A percentile compares a stretch with the other conserved stretches of the same genome.
Evolutionary conservation across 2,888 invertebrate species (phyloP).

Genomic region (Caprella mutica): DNA sequence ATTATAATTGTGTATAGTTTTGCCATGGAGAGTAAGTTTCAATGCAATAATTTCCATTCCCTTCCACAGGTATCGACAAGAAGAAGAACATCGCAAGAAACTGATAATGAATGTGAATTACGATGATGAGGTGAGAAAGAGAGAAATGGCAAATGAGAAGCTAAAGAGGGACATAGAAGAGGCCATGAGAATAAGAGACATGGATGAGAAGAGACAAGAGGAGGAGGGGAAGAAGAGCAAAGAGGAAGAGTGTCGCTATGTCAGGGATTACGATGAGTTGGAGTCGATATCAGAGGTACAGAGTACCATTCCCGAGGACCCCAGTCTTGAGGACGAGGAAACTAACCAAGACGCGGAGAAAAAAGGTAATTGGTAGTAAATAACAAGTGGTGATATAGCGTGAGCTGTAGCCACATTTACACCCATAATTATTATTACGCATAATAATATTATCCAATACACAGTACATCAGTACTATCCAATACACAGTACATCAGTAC

Average conservation of each 20-base stretch:
- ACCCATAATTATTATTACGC: too few species aligned
- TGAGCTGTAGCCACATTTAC: too few species aligned
- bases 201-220: slow-evolving; percentile 4
- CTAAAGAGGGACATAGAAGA: slow-evolving; percentile 6
- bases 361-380: too few species aligned
- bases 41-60: too few species aligned
- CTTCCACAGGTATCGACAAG: slow-evolving; percentile 1
- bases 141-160: slow-evolving; percentile 7
- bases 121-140: slow-evolving; percentile 3
- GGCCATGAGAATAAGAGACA: slow-evolving; percentile 9
- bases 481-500: too few species aligned
- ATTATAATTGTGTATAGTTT: too few species aligned
- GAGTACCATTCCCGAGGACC: slow-evolving; percentile 6
- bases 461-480: too few species aligned
- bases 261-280: not conserved
- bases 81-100: not conserved
- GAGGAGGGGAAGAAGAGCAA: not conserved
- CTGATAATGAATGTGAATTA: not conserved
- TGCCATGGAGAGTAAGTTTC: too few species aligned
- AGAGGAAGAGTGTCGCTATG: not conserved
- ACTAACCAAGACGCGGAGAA: not conserved
- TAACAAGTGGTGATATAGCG: too few species aligned
- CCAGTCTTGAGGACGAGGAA: slow-evolving; percentile 8
- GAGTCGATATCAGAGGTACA: slow-evolving; percentile 8
- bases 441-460: too few species aligned